phyloP scores from a whole-genome alignment of 2,113 vertebrate species.

The Festucalex cinctus region DNA sequence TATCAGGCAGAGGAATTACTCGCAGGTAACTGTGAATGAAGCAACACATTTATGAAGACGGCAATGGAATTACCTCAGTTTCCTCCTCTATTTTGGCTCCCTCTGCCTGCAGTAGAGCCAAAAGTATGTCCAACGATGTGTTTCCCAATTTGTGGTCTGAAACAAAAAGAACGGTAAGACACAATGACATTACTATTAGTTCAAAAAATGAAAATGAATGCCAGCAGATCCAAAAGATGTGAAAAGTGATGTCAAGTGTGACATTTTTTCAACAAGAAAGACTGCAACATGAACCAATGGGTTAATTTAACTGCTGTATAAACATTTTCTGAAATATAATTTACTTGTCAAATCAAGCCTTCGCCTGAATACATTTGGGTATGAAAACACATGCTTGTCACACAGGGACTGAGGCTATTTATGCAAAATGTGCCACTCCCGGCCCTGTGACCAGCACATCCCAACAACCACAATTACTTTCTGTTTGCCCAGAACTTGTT shows the following conservation, averaged over 20 bases:
- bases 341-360: neutral
- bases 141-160: conserved; percentile 85
- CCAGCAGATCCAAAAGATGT: neutral
- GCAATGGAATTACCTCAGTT: conserved; percentile 81
- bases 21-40: neutral
- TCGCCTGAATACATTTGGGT: neutral
- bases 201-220: neutral
- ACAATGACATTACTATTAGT: neutral
- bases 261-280: neutral
- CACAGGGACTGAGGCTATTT: neutral
- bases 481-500: conserved; percentile 25
- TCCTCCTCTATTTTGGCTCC: conserved; percentile 98
- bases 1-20: neutral
- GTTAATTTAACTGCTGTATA: no score
- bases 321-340: neutral
- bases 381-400: neutral
- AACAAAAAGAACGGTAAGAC: neutral
- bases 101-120: conserved; percentile 91
- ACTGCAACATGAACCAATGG: neutral
- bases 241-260: neutral
- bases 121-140: conserved; percentile 85
- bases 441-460: neutral
- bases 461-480: neutral
- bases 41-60: neutral
- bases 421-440: neutral